Conservation (phyloP, 2,113 vertebrate species). For the Chaetops frenatus region DNA sequence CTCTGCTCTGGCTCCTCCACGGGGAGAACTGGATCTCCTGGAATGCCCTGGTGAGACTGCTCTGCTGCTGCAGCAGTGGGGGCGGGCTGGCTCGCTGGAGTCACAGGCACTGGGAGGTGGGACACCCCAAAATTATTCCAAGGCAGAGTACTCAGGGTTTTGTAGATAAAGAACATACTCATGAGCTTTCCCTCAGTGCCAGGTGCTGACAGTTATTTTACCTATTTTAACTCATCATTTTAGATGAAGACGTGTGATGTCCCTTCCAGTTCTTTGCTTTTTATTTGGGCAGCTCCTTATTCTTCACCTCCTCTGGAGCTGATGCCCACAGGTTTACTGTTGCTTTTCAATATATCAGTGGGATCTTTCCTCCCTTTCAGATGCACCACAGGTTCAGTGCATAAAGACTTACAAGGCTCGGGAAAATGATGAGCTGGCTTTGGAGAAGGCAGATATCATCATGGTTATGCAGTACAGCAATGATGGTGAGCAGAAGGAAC, state of each 20-base stretch:
- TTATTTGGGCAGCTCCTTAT: not conserved
- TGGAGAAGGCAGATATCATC: slow-evolving; percentile 94
- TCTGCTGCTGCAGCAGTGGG: not conserved
- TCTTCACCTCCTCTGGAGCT: not conserved
- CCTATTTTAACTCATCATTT: not conserved
- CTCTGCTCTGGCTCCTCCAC: slow-evolving; percentile 81
- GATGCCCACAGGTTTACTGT: not conserved
- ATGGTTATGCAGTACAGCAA: slow-evolving; percentile 86
- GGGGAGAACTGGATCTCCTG: slow-evolving; percentile 69
- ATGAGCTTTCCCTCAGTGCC: not conserved
- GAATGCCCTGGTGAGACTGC: slow-evolving; percentile 68
- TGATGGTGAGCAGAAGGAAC: slow-evolving; percentile 78
- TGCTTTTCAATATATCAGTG: not conserved
- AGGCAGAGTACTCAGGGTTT: not conserved
- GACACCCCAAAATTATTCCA: not conserved
- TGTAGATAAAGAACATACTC: not conserved
- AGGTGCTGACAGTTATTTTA: not conserved
- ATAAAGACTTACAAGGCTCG: slow-evolving; percentile 83
- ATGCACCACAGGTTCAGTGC: slow-evolving; percentile 88
- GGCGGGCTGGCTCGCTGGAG: not conserved
- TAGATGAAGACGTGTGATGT: not conserved
- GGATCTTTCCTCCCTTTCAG: slow-evolving; percentile 55
- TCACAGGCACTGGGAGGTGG: not conserved
- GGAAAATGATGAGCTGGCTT: slow-evolving; percentile 89
- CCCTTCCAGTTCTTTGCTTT: not conserved